phyloP scores from a whole-genome alignment of 2,113 vertebrate genomes.

The Vireo altiloquus region DNA sequence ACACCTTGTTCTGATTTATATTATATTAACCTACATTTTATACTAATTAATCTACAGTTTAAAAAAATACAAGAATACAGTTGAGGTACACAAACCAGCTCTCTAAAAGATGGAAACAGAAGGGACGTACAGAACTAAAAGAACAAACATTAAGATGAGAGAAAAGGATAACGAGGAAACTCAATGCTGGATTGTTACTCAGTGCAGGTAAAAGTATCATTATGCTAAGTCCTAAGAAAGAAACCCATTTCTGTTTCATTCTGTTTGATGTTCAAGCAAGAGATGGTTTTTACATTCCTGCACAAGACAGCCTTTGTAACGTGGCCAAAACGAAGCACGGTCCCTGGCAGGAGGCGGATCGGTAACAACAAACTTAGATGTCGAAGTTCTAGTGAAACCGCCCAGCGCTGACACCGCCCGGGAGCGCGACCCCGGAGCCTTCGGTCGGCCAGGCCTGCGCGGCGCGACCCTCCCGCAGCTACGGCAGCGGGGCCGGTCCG shows the following conservation, averaged over 20 bases:
- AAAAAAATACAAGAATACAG: not conserved
- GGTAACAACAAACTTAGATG: not conserved
- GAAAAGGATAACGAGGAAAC: fast-evolving
- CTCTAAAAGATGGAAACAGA: not conserved
- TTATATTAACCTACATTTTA: too few species aligned
- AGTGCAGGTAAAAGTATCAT: fast-evolving
- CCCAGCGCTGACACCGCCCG: not conserved
- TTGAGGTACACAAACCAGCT: not conserved
- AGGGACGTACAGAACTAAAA: not conserved
- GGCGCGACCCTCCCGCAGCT: not conserved
- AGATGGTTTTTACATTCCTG: fast-evolving
- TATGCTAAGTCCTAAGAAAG: fast-evolving
- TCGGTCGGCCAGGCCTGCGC: not conserved
- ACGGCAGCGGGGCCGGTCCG: not conserved
- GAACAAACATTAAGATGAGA: not conserved
- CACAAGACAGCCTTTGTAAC: not conserved
- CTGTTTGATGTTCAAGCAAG: not conserved
- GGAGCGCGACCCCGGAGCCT: not conserved
- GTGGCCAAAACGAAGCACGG: fast-evolving
- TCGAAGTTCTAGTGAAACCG: not conserved
- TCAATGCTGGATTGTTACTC: not conserved
- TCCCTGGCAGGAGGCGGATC: too few species aligned
- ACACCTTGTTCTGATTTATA: not conserved
- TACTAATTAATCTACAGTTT: not conserved
- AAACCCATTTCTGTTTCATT: not conserved